phyloP scores from a whole-genome alignment of 2,888 invertebrate genomes.

The Spisula subtruncata region DNA sequence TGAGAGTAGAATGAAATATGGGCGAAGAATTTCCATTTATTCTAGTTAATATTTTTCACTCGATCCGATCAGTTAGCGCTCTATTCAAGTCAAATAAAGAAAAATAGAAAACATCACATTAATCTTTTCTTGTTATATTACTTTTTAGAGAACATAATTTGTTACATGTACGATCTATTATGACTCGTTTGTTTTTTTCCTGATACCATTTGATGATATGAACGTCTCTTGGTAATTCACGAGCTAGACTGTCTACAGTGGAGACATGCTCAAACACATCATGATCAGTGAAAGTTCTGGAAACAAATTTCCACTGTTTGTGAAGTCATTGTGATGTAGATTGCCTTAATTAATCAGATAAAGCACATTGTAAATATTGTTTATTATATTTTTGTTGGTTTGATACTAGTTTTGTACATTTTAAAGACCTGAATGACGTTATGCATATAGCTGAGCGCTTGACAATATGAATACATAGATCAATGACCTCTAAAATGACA shows the following conservation, averaged over 20 bases:
- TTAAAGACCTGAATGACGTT: too few species aligned
- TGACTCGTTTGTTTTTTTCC: not conserved
- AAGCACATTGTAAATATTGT: not conserved
- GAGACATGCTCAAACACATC: too few species aligned
- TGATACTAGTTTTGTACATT: not conserved
- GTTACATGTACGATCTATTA: slow-evolving; percentile 2
- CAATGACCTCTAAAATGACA: too few species aligned
- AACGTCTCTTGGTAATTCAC: not conserved
- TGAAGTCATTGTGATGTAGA: not conserved
- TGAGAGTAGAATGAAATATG: slow-evolving; percentile 63
- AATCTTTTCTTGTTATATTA: slow-evolving; percentile 26
- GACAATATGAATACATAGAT: too few species aligned
- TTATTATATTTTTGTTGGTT: not conserved
- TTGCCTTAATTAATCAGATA: not conserved
- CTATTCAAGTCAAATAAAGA: slow-evolving; percentile 14
- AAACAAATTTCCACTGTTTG: not conserved
- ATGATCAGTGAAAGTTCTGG: not conserved
- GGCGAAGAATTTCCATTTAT: slow-evolving; percentile 64
- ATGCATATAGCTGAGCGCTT: too few species aligned
- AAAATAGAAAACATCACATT: slow-evolving; percentile 11
- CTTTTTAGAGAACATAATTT: slow-evolving; percentile 18
- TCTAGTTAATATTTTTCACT: slow-evolving; percentile 62
- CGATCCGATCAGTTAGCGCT: slow-evolving; percentile 33
- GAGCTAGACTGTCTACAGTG: not conserved
- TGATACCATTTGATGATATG: not conserved